Evolutionary conservation across 1,140 invertebrate species (phyloP).

Genomic region (Magallana gigas): DNA sequence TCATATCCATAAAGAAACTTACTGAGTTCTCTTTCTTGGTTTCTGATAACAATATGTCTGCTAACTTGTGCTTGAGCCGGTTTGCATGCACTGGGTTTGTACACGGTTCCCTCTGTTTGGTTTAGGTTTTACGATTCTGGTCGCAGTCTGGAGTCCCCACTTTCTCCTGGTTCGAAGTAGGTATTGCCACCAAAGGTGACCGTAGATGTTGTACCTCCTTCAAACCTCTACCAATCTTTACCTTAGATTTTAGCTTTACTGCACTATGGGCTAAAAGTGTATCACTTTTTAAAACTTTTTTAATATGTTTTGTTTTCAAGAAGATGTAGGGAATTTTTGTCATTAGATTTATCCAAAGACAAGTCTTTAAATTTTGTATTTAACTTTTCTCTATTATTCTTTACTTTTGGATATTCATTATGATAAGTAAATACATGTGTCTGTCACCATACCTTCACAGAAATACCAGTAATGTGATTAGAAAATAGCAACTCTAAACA

Average conservation of each 20-base stretch:
- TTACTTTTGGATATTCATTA: no score
- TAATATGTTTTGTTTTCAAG: no score
- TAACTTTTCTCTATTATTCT: no score
- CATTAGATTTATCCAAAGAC: no score
- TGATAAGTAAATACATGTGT: no score
- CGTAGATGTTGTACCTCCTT: constrained; percentile 10
- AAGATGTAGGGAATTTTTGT: no score
- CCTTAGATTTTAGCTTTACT: constrained; percentile 13
- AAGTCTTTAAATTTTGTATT: no score
- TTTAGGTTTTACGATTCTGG: constrained; percentile 60
- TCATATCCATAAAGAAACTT: neutral
- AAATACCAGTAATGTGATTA: no score
- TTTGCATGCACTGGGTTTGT: constrained; percentile 29
- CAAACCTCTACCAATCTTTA: neutral
- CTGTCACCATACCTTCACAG: no score
- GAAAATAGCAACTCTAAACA: no score
- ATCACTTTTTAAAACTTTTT: no score
- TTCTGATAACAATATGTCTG: constrained; percentile 5
- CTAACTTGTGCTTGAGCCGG: constrained; percentile 27
- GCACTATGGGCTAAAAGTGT: neutral
- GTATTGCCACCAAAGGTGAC: constrained; percentile 22
- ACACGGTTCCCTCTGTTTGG: constrained; percentile 40
- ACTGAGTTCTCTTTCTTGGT: neutral
- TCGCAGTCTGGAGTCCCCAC: constrained; percentile 56
- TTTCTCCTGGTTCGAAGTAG: constrained; percentile 51